Evolutionary conservation across 2,113 vertebrate species (phyloP).

Genomic region (Philantomba maxwellii): DNA sequence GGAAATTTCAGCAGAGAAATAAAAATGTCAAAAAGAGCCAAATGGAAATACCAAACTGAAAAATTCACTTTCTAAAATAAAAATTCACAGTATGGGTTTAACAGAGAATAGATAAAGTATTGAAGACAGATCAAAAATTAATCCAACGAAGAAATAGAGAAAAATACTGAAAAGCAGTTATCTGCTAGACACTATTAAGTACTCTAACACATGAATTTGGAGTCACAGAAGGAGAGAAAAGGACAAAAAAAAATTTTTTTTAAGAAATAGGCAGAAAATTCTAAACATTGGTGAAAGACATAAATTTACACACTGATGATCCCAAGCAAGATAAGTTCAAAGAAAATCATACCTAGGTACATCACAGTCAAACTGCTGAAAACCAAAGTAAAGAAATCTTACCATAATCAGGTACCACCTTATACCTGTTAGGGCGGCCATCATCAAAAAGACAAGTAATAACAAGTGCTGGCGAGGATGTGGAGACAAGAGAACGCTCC

Average conservation of each 20-base stretch:
- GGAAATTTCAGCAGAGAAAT: background rate
- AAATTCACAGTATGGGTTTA: background rate
- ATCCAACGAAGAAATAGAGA: background rate
- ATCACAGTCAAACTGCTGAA: background rate
- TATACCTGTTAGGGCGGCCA: background rate
- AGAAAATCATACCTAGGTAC: background rate
- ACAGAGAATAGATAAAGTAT: background rate
- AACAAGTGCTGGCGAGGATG: background rate
- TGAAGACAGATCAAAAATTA: background rate
- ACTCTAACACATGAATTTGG: background rate
- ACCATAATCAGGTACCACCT: background rate
- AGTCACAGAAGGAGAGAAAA: background rate
- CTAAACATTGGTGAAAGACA: background rate
- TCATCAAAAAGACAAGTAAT: background rate
- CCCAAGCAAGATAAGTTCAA: background rate
- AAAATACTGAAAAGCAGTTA: background rate
- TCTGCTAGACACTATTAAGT: background rate
- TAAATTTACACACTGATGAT: background rate
- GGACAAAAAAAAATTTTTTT: background rate
- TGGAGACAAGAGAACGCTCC: background rate
- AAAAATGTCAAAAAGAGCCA: background rate
- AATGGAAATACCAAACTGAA: background rate
- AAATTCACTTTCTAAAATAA: background rate
- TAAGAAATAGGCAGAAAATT: background rate
- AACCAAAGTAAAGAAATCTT: background rate